These are phyloP conservation scores for Netelia melanura DNA, from an alignment of 2,888 invertebrate species.

Conservation along the genomic window DNA sequence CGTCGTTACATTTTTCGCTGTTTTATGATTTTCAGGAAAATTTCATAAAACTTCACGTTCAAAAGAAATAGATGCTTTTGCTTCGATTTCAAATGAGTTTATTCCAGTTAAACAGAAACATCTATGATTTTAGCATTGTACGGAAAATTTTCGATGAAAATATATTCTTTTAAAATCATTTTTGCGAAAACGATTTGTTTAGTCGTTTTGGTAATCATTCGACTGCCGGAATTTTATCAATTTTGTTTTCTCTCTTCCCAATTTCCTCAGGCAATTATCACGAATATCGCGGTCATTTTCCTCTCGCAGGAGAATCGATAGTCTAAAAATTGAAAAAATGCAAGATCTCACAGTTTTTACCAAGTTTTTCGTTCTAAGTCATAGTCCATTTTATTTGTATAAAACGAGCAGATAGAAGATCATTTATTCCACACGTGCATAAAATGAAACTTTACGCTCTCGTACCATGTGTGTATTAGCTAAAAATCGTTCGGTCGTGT, in stretches of 20 bases:
- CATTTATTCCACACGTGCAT: neutral
- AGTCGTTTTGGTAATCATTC: too few species aligned
- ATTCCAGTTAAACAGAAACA: neutral
- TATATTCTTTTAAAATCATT: too few species aligned
- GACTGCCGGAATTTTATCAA: too few species aligned
- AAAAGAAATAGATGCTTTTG: neutral
- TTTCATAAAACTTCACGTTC: neutral
- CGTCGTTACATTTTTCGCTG: too few species aligned
- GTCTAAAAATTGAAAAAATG: neutral
- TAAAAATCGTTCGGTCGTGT: conserved; percentile 31
- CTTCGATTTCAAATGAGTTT: neutral
- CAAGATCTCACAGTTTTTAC: too few species aligned
- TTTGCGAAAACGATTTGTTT: neutral
- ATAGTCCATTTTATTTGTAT: neutral
- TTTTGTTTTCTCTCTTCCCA: too few species aligned
- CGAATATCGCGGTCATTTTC: too few species aligned
- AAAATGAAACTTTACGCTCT: conserved; percentile 19
- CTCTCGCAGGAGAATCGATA: too few species aligned
- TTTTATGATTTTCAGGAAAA: too few species aligned
- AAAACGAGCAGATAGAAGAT: neutral
- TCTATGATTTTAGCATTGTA: neutral
- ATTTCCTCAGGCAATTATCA: too few species aligned
- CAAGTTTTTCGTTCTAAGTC: neutral
- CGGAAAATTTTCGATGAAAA: too few species aligned
- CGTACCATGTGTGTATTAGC: conserved; percentile 1